Evolutionary conservation across 2,113 vertebrate species (phyloP).

Genomic region (Penelope pileata): DNA sequence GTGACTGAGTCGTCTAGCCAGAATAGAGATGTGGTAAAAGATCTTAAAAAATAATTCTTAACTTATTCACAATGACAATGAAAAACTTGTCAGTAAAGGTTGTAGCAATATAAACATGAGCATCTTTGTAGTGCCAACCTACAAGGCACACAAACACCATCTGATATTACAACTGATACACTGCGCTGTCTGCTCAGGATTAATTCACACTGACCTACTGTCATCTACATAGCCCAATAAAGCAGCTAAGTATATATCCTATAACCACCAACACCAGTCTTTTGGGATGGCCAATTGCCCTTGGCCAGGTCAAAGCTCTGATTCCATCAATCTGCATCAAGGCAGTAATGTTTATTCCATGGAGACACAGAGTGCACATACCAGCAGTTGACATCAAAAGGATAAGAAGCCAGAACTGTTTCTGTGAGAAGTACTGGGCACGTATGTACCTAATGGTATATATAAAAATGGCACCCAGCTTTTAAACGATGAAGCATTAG

Average conservation of each 20-base stretch:
- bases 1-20: not conserved
- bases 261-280: rapidly evolving
- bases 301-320: not conserved
- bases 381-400: not conserved
- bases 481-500: not conserved
- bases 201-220: not conserved
- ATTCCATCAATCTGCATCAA: not conserved
- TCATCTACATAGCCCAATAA: not conserved
- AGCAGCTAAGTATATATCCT: not conserved
- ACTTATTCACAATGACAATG: rapidly evolving
- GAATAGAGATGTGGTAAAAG: not conserved
- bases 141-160: not conserved
- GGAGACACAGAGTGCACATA: rapidly evolving
- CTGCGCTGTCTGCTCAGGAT: not conserved
- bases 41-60: not conserved
- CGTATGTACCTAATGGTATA: not conserved
- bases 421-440: not conserved
- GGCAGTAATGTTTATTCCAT: not conserved
- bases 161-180: not conserved
- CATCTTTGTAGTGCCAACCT: not conserved
- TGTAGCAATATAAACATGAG: not conserved
- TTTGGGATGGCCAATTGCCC: not conserved
- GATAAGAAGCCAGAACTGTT: not conserved
- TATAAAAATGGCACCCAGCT: not conserved
- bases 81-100: not conserved